Conservation (phyloP, 2,797 vertebrate genomes). For the Thamnophis elegans region DNA sequence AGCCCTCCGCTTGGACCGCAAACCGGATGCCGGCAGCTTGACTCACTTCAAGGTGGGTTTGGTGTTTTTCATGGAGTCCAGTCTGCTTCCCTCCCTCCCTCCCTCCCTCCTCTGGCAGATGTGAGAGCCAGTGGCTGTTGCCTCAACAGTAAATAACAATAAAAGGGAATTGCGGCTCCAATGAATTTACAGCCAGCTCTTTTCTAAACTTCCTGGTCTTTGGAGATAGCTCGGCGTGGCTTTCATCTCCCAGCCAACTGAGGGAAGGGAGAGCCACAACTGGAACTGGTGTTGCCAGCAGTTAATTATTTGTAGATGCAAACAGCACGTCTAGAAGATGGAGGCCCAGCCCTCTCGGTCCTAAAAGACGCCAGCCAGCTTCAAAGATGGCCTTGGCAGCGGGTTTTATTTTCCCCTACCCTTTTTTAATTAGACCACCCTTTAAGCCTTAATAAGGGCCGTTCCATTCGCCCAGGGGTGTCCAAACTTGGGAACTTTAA, state of each 20-base stretch:
- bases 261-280: slow-evolving; percentile 51
- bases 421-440: too few species aligned
- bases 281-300: slow-evolving; percentile 50
- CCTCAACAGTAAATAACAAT: slow-evolving; percentile 65
- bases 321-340: slow-evolving; percentile 26
- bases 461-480: too few species aligned
- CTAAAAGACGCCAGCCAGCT: not conserved
- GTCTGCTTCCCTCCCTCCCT: not conserved
- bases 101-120: not conserved
- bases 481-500: too few species aligned
- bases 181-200: slow-evolving; percentile 51
- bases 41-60: not conserved
- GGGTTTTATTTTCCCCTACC: fast-evolving
- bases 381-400: slow-evolving; percentile 32
- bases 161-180: slow-evolving; percentile 58
- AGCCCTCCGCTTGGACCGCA: not conserved
- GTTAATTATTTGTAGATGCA: slow-evolving; percentile 47
- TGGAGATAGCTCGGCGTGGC: slow-evolving; percentile 61
- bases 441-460: slow-evolving; percentile 59
- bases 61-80: not conserved
- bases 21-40: not conserved
- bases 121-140: slow-evolving; percentile 42
- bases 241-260: slow-evolving; percentile 71
- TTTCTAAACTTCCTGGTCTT: slow-evolving; percentile 65
- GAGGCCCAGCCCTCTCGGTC: slow-evolving; percentile 13